A percentile compares a stretch with the other conserved stretches of the same genome.
phyloP scores from a whole-genome alignment of 2,113 vertebrate species.

The Callocephalon fimbriatum region DNA sequence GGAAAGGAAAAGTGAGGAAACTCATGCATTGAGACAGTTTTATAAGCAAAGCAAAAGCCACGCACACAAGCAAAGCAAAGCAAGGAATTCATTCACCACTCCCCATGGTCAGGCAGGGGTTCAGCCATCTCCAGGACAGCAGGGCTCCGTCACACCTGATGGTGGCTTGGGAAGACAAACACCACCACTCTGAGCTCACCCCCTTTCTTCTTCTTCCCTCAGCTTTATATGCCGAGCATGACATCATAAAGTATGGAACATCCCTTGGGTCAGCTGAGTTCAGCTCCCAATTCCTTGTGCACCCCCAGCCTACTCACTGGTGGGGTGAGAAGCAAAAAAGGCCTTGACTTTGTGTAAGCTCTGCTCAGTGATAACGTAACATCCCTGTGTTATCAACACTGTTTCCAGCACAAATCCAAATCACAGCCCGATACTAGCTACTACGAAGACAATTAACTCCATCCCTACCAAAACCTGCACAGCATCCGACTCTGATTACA shows the following conservation, averaged over 20 bases:
- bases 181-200: background rate
- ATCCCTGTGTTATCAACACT: background rate
- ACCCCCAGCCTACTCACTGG: rapidly evolving
- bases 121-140: background rate
- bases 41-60: background rate
- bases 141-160: background rate
- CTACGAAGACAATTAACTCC: background rate
- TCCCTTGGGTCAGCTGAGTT: background rate
- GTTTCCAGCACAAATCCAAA: background rate
- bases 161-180: background rate
- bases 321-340: background rate
- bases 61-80: background rate
- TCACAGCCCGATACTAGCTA: background rate
- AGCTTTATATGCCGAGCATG: background rate
- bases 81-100: background rate
- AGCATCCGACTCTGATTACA: background rate
- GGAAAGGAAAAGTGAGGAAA: background rate
- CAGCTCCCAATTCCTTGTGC: background rate
- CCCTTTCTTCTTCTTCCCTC: background rate
- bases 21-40: background rate
- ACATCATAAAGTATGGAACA: background rate
- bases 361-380: background rate
- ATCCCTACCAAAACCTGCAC: background rate
- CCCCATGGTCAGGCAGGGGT: background rate
- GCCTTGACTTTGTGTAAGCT: background rate